These are phyloP conservation scores for Anneissia japonica DNA, from an alignment of 35 echinoderm and acorn worm species.

Conservation along the genomic window DNA sequence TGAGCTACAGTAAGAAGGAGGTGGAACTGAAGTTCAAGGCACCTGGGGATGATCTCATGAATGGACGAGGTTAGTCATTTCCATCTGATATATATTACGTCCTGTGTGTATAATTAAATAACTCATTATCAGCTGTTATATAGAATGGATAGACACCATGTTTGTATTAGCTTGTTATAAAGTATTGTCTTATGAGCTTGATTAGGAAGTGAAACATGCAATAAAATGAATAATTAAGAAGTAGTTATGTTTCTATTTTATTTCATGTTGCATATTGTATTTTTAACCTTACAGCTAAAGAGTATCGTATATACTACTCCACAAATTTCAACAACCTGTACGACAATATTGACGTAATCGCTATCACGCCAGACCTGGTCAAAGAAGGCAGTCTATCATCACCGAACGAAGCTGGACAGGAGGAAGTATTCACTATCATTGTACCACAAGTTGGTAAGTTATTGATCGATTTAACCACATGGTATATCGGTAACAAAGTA, in stretches of 20 bases:
- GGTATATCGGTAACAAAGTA: no score
- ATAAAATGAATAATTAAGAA: no score
- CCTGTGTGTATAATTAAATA: background rate
- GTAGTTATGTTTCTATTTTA: no score
- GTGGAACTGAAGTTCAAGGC: conserved; percentile 28
- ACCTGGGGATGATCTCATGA: conserved; percentile 37
- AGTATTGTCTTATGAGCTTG: no score
- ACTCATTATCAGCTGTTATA: background rate
- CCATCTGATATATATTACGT: background rate
- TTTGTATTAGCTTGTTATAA: background rate
- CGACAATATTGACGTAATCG: background rate
- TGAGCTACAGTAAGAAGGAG: background rate
- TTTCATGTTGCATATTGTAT: no score
- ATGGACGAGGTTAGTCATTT: conserved; percentile 25
- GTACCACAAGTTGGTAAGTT: background rate
- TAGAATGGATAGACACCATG: background rate
- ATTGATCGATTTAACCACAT: no score
- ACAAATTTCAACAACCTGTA: background rate
- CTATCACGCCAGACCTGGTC: background rate
- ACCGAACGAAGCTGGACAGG: background rate
- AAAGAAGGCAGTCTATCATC: background rate
- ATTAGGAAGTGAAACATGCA: no score
- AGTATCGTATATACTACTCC: background rate
- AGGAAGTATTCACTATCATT: background rate
- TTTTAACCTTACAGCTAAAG: background rate